phyloP scores from a whole-genome alignment of 2,113 vertebrate genomes.

The Nibea coibor region DNA sequence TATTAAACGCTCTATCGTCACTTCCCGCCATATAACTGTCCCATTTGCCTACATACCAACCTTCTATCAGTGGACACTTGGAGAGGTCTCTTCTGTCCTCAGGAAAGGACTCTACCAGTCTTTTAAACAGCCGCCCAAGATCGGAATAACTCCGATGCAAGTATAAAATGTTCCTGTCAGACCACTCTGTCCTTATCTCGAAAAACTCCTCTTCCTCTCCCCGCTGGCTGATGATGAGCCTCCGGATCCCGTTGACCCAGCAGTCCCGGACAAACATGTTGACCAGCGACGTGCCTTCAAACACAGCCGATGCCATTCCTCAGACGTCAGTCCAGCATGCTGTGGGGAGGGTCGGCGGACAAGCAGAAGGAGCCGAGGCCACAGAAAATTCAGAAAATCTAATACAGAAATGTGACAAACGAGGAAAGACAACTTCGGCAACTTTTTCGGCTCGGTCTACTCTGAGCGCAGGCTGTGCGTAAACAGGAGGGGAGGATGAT shows the following conservation, averaged over 20 bases:
- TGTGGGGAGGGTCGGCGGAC: slow-evolving; percentile 17
- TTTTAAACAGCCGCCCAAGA: slow-evolving; percentile 89
- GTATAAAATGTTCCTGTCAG: slow-evolving; percentile 95
- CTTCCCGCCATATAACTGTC: not conserved
- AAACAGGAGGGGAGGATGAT: slow-evolving; percentile 8
- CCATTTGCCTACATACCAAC: slow-evolving; percentile 78
- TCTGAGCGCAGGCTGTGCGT: slow-evolving; percentile 16
- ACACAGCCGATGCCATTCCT: slow-evolving; percentile 96
- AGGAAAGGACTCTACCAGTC: slow-evolving; percentile 91
- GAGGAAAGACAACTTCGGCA: slow-evolving; percentile 24
- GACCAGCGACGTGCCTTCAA: slow-evolving; percentile 96
- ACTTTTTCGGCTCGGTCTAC: slow-evolving; percentile 38
- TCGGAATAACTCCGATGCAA: slow-evolving; percentile 94
- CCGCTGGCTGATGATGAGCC: slow-evolving; percentile 91
- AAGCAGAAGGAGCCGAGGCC: not conserved
- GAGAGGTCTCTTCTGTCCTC: slow-evolving; percentile 90
- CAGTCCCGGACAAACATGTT: slow-evolving; percentile 98
- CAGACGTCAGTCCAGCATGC: slow-evolving; percentile 76
- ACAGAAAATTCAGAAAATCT: not conserved
- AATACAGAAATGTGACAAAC: not conserved
- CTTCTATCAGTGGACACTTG: slow-evolving; percentile 89
- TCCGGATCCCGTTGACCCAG: slow-evolving; percentile 96
- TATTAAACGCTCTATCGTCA: not conserved
- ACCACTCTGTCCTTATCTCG: slow-evolving; percentile 97
- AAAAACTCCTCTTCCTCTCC: slow-evolving; percentile 97